These are phyloP conservation scores for Bhutanitis thaidina DNA, from an alignment of 2,888 invertebrate species.

Conservation along the genomic window DNA sequence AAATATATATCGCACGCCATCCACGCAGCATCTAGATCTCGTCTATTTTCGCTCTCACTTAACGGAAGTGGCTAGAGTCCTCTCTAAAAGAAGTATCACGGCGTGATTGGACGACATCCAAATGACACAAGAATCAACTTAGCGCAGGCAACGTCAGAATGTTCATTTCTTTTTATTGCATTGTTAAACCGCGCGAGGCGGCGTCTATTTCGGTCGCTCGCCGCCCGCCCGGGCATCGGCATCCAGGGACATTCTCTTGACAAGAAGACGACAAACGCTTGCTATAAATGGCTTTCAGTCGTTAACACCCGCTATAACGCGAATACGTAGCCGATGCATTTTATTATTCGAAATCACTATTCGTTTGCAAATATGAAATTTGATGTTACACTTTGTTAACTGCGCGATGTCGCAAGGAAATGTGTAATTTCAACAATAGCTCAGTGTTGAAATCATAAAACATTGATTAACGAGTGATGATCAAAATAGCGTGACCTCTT, in stretches of 20 bases:
- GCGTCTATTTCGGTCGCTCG: conserved; percentile 71
- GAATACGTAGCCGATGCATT: background rate
- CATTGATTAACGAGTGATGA: conserved; percentile 58
- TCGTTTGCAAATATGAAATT: background rate
- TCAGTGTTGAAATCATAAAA: conserved; percentile 16
- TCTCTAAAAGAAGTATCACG: conserved; percentile 56
- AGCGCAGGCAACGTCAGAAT: conserved; percentile 67
- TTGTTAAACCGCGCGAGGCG: conserved; percentile 74
- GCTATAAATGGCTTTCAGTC: conserved; percentile 71
- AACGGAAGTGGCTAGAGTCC: conserved; percentile 65
- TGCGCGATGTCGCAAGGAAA: conserved; percentile 39
- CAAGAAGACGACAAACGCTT: conserved; percentile 71
- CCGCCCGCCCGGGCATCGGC: conserved; percentile 66
- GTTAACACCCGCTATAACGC: conserved; percentile 42
- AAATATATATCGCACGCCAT: conserved; percentile 53
- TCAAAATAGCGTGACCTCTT: conserved; percentile 68
- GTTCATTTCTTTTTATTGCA: conserved; percentile 80
- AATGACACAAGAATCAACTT: conserved; percentile 77
- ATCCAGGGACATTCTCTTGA: conserved; percentile 66
- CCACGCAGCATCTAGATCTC: conserved; percentile 42
- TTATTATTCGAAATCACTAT: background rate
- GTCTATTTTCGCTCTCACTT: conserved; percentile 66
- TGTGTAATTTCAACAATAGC: conserved; percentile 48
- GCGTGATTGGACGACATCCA: conserved; percentile 71
- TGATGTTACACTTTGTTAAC: background rate